Base-by-base conservation (phyloP, 2,888 invertebrate species). In the Cheilosia urbana region DNA sequence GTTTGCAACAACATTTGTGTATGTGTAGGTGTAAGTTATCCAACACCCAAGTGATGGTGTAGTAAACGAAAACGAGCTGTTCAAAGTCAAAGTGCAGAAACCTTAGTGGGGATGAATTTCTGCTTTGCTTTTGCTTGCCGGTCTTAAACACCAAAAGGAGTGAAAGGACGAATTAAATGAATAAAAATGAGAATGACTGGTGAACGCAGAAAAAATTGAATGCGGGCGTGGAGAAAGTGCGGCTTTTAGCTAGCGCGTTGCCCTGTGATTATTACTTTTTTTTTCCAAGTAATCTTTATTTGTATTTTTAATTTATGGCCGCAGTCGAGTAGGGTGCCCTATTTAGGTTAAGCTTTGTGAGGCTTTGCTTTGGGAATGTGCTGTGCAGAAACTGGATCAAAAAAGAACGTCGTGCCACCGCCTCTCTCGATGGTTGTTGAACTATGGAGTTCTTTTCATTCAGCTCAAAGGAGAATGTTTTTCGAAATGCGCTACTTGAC, bases 141-240 rank as follows among this genome's bases (percentile, higher is more conserved):
- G 30, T 34, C 13, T 63, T 30, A 42, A 47, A 21, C n/a, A 7
- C 37, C 24, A 34, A 71, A 58, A 71, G 47, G 34, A 58, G 58
- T 58, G 37, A 65, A 65, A 57, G 49, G 40, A 65, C 7, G 37
- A 76, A 58, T 76, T 47, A 66, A 42, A 75, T 57, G 49, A 66
- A 75, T 47, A 57, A 47, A 65, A 65, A 65, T 27, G 27, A 37
- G 49, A 75, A 63, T 15, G 15, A 15, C 30, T 7, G 11, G 45
- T 19, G 47, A 5, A 2, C 17, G 17, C 45, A n/a, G 2, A 2
- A 37, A 37, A 51, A 15, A 37, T 30, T 45, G 21, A 63, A 34
- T 45, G 24, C 34, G 4, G 17, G 37, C 11, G 15, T 11, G 5
- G 27, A 21, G 21, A 15, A 19, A 24, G 60, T 24, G 40, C n/a